Conservation (phyloP, 2,888 invertebrate species). For the Ceramica pisi region DNA sequence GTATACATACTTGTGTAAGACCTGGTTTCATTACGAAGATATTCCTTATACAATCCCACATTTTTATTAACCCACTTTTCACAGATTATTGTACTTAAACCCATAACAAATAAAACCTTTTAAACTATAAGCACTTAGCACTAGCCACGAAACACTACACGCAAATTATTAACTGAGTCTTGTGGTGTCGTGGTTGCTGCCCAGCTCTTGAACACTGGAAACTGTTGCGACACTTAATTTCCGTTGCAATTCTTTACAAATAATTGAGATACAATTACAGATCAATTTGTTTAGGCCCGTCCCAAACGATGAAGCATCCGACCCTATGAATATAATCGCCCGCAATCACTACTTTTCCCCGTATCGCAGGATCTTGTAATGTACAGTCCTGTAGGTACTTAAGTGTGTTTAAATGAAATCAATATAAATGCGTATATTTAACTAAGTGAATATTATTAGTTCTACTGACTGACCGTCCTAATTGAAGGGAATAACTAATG, state of each 20-base stretch:
- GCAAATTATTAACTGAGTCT: slow-evolving; percentile 69
- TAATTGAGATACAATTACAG: slow-evolving; percentile 57
- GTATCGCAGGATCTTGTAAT: not conserved
- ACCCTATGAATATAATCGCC: slow-evolving; percentile 2
- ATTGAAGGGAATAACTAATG: slow-evolving; percentile 28
- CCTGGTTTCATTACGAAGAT: slow-evolving; percentile 46
- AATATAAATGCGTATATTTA: slow-evolving; percentile 8
- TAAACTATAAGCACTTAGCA: slow-evolving; percentile 38
- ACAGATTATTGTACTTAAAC: slow-evolving; percentile 65
- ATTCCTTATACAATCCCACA: slow-evolving; percentile 55
- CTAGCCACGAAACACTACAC: slow-evolving; percentile 65
- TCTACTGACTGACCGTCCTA: slow-evolving; percentile 17
- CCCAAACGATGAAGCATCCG: slow-evolving; percentile 5
- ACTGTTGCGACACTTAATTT: slow-evolving; percentile 65
- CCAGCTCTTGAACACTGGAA: slow-evolving; percentile 59
- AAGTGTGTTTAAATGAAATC: not conserved
- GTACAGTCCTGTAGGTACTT: not conserved
- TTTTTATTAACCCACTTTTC: slow-evolving; percentile 72
- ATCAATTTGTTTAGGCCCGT: slow-evolving; percentile 44
- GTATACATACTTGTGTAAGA: slow-evolving; percentile 61
- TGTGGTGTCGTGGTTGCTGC: slow-evolving; percentile 59
- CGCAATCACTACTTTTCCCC: not conserved
- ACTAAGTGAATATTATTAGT: slow-evolving; percentile 1
- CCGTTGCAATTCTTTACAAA: slow-evolving; percentile 68
- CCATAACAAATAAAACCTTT: slow-evolving; percentile 54